Evolutionary conservation across 2,888 invertebrate species (phyloP), one percentile per base, ranked within the genome.

Genomic region (Ormyrus pomaceus): DNA sequence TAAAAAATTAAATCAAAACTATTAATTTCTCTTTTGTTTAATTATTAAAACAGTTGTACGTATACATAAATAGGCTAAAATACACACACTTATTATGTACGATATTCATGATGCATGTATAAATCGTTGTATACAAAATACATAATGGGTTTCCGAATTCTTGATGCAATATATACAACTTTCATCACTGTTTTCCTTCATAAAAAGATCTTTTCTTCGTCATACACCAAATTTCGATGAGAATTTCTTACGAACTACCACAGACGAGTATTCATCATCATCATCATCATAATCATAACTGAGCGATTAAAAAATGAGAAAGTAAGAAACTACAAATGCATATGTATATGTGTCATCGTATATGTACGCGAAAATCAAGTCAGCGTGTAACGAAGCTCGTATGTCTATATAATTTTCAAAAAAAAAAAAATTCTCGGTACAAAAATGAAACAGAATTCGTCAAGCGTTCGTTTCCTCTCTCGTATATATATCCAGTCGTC

Each of bases 21-120:
- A 64, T 76, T 78, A 77, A 81, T 85, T 81, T 82, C 61, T 80
- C 76, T 82, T 83, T 86, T 82, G 82, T 87, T 87, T 88, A 89
- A 88, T 88, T 87, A 88, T 85, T 88, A 86, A 88, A 88, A 88
- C 85, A 86, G 86, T 87, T 86, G 84, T 86, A 71, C 82, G 79
- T 72, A 84, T 88, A 88, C 87, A 90, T 88, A 89, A 89, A 90
- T 90, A 89, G 87, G 85, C 85, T 89, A 89, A 88, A 88, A 88
- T 89, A 88, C 86, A 88, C 87, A 86, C 87, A 69, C 82, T 82
- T 82, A 82, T 86, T 34, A 87, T 86, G 87, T 79, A 81, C 80
- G 80, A 81, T 80, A 82, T 73, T 66, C 62, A 80, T 78, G 75
- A 69, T 75, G 71, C 80, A 80, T 72, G 77, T 75, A 82, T 80